Percentiles rank a stretch among this genome's conserved stretches.
Evolutionary conservation across 2,888 invertebrate species (phyloP).

Genomic region (Seira ritae): DNA sequence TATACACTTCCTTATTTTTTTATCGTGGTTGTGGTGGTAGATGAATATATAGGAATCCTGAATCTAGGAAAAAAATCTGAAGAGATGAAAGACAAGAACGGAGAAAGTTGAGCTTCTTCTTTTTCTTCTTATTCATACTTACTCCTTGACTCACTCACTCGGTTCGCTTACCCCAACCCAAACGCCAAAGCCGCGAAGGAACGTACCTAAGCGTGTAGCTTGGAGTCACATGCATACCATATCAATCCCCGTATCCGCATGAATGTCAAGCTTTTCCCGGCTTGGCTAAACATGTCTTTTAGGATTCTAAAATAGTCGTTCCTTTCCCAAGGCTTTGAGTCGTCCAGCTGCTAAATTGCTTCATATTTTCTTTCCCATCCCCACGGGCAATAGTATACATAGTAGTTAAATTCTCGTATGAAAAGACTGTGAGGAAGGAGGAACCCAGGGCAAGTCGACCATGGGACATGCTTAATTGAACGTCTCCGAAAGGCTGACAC

Average conservation of each 20-base stretch:
- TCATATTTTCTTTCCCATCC: slow-evolving; percentile 30
- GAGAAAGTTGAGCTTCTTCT: not conserved
- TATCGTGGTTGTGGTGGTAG: not conserved
- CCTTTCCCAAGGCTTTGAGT: no score
- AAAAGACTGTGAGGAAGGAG: not conserved
- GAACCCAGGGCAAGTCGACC: not conserved
- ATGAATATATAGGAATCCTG: not conserved
- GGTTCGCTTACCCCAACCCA: no score
- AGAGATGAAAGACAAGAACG: not conserved
- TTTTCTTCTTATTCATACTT: no score
- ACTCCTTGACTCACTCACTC: no score
- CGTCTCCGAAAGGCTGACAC: slow-evolving; percentile 36
- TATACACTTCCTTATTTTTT: not conserved
- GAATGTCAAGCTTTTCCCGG: not conserved
- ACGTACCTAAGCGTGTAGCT: no score
- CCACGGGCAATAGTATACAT: slow-evolving; percentile 14
- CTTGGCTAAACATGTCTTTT: not conserved
- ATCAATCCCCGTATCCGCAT: not conserved
- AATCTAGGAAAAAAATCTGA: not conserved
- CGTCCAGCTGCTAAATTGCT: slow-evolving; percentile 49
- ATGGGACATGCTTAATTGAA: slow-evolving; percentile 42
- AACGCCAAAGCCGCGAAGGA: no score
- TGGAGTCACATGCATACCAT: not conserved
- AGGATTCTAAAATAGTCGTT: no score
- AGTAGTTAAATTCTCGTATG: not conserved